Evolutionary conservation across 2,888 invertebrate species (phyloP), one percentile per base, ranked within the genome.

Genomic region (Eremobia ochroleuca): DNA sequence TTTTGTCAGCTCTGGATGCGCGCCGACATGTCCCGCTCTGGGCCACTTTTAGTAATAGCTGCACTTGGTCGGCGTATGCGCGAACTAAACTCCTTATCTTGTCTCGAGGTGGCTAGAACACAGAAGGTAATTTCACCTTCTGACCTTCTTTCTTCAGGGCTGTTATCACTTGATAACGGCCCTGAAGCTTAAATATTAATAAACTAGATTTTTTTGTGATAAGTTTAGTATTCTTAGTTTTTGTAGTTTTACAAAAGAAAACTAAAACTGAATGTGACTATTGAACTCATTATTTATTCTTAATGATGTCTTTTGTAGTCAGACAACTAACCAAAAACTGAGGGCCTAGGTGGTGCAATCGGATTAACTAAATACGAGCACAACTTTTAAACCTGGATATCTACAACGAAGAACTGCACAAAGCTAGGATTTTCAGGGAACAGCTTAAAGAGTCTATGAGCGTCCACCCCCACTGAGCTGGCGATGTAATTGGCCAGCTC

Each of bases 401-500:
- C 89, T 9, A 82, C 74, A 11, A 85, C 81, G 49, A 93, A 92
- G 71, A 87, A 92, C 81, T 93, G 92, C 4, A 94, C 90, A 40
- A 86, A 91, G n/a, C 73, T 86, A 0, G 92, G 87, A 70, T 93
- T 90, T 11, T 94, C 93, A 0, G 92, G 90, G 52, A 86, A 91
- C n/a, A 94, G 72, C 79, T 94, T 94, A 79, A 89, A 95, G 1
- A 95, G 88, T 59, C 97, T 97, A 92, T 97, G 97, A 0, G 97
- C 97, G 89, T 98, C 98, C 0, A 98, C 98, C 49, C 97, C 97
- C 0, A 98, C 97, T 0, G 98, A 97, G 25, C 97, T 96, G 40
- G 97, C 97, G 70, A 98, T 97, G 90, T 98, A 97, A 69, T 96
- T 96, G 0, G 98, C 97, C 58, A 98, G 92, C 92, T 98, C 98